Evolutionary conservation across 2,888 invertebrate genomes (phyloP), one percentile per base, ranked within the genome.

Genomic region (Zhuqinia jingwanae): DNA sequence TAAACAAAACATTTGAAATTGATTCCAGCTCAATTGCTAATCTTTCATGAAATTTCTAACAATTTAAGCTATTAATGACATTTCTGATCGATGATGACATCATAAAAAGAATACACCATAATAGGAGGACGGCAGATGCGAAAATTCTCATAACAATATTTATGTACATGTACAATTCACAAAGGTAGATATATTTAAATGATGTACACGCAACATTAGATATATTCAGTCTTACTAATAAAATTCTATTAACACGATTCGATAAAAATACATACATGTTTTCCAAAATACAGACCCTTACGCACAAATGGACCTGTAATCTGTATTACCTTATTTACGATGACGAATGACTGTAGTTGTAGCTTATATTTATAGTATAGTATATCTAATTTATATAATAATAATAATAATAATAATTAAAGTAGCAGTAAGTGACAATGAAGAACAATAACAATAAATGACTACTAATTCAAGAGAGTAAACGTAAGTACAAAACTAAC

Each of bases 211-310:
- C 25, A 58, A 42, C 42, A 77, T 76, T 76, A 5, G 30, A 56
- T 70, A 27, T 76, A 80, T 65, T 83, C 82, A 83, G 82, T 83
- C 82, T 83, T 83, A 73, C 75, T 83, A 75, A 76, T 76, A 83
- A 83, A 83, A 76, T 75, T 50, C 53, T 76, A 63, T 53, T 42
- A 75, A 75, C 75, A 75, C 60, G 75, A 47, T 81, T 81, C 25
- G 73, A 50, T 83, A 75, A 76, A 76, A 83, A 76, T 76, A 83
- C 58, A 68, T 50, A 65, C 47, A 50, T 25, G 3, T 58, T 75
- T 50, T 47, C 20, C 17, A 47, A 68, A 68, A 68, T 79, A 53
- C 68, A 79, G 53, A 65, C 47, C 78, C 22, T 27, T 53, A 50
- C 30, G 25, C 17, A 8, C 36, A 36, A 25, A 13, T 53, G 15